Evolutionary conservation across 2,888 invertebrate genomes (phyloP).

Genomic region (Cheiracanthium punctorium): DNA sequence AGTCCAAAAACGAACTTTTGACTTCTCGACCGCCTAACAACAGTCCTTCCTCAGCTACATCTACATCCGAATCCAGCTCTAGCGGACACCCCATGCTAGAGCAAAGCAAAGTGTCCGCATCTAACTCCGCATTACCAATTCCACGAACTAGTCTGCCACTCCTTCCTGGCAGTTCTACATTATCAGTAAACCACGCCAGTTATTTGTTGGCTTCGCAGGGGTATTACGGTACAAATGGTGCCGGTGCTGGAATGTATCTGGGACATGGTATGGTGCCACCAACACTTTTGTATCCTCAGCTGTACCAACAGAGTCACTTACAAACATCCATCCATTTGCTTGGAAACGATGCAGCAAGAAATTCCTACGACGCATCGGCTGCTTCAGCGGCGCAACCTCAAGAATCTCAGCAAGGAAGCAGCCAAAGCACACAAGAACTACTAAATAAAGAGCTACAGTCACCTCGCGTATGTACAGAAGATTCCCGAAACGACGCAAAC

Average conservation of each 20-base stretch:
- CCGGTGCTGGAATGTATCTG: conserved; percentile 73
- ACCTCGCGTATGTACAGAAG: conserved; percentile 27
- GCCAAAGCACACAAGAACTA: background rate
- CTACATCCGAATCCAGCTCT: conserved; percentile 23
- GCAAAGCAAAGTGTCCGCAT: conserved; percentile 5
- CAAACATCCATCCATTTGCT: conserved; percentile 72
- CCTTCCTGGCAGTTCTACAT: conserved; percentile 28
- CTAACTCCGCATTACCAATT: conserved; percentile 29
- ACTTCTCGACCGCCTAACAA: background rate
- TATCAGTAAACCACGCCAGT: conserved; percentile 54
- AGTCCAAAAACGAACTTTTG: conserved; percentile 39
- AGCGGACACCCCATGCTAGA: background rate
- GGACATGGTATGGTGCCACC: conserved; percentile 74
- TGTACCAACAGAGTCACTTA: conserved; percentile 74
- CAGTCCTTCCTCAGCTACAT: conserved; percentile 39
- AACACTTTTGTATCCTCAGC: conserved; percentile 75
- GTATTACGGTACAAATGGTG: conserved; percentile 46
- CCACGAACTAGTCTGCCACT: conserved; percentile 47
- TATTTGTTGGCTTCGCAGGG: conserved; percentile 57
- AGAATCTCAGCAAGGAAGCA: background rate
- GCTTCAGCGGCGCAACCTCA: conserved; percentile 24
- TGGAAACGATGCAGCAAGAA: conserved; percentile 70
- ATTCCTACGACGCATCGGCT: conserved; percentile 62
- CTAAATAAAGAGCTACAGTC: conserved; percentile 45
- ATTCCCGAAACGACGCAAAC: conserved; percentile 31